Evolutionary conservation across 2,888 invertebrate genomes (phyloP), one percentile per base, ranked within the genome.

Genomic region (Trimorus sp.): DNA sequence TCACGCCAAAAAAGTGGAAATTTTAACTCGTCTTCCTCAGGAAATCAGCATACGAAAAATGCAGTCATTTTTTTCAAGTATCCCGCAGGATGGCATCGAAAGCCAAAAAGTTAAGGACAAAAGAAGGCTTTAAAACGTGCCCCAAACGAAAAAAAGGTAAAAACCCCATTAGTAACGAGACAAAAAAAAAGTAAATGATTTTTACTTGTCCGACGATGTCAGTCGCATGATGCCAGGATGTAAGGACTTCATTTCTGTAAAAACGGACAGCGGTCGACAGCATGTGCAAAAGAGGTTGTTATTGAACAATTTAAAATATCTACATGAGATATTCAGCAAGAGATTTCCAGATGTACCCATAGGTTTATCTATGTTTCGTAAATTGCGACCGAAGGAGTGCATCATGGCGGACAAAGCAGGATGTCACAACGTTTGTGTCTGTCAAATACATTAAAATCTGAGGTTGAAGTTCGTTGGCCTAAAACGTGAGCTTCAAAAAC

Each of bases 351-450:
- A 65, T 36, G 38, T 53, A 48, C 7, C 14, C 3, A 78, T 78
- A 59, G 54, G 60, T 66, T 65, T 78, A 42, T 78, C 71, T 45
- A 14, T 14, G 36, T 78, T 78, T 54, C 45, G 54, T 26, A 73
- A 71, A 71, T 65, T 78, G 42, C 59, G 65, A 0, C 71, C 71
- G 7, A 78, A 78, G 36, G 62, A 79, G 58, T 74, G 74, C 53
- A 79, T 79, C 53, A 69, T 56, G 45, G 69, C 56, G 45, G 26
- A 73, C 36, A 73, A 65, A 54, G n/a, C 8, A 14, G 74, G 74
- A 36, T 75, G 65, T 75, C 76, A 76, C 70, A 70, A 77, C 58
- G 70, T 77, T 65, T 77, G 70, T 37, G 70, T 78, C 9, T 71
- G 70, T 38, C 53, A 78, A 12, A 65, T 78, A 6, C 65, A 79